Evolutionary conservation across 2,113 vertebrate species (phyloP), one percentile per base, ranked within the genome.

Genomic region (Meles meles): DNA sequence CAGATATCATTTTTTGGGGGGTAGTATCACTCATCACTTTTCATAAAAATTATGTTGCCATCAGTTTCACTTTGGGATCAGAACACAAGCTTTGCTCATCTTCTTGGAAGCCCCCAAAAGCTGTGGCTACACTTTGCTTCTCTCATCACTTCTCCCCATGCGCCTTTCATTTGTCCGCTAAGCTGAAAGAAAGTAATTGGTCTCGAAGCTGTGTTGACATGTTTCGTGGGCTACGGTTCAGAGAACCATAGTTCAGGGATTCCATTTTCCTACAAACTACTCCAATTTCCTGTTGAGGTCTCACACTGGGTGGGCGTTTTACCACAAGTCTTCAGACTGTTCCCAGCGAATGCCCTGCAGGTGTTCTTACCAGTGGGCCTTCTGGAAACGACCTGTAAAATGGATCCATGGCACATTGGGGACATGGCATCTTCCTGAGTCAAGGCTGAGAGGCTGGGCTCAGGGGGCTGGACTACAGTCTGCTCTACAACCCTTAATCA

Each of bases 131-230:
- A 5, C 79, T 92, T 81, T 18, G 34, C 76, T 74, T 96, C 94
- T 95, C 96, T 97, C 97, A 97, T 94, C 96, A 47, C 97, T 71
- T 96, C 61, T 93, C 89, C 72, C 76, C 93, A 79, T 3, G 1
- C 27, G 47, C 90, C 97, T 97, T 97, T 94, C 92, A 92, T 97
- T 97, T 96, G 65, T 82, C 84, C 21, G 0, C 93, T 72, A 55
- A 81, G 74, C 95, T 49, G 84, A 95, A 94, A 96, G 96, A 72
- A 94, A 96, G 88, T 90, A 96, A 98, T 96, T 96, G 95, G 90
- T 94, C 93, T 96, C 15, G 44, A 97, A 97, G 85, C 88, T 94
- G 80, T 96, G 97, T 96, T 98, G 97, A 95, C 93, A 83, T 96
- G 92, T 88, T 94, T 87, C n/a, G 9, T 79, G 92, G 93, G 92